Evolutionary conservation across 1,140 invertebrate species (phyloP).

Genomic region (Protaetia brevitarsis): DNA sequence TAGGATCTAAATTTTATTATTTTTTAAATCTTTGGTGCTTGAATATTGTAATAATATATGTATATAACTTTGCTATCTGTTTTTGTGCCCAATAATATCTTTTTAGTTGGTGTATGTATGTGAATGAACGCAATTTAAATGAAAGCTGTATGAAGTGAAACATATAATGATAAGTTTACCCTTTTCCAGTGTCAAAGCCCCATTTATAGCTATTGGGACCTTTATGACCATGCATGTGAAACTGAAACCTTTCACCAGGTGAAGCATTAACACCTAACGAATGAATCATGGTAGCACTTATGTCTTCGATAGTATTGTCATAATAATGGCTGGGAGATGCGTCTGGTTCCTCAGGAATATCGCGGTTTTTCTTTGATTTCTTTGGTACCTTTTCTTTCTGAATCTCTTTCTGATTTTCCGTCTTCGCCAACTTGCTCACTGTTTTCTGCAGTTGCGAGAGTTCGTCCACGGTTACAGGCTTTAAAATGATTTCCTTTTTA

Average conservation of each 20-base stretch:
- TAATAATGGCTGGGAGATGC: slow-evolving; percentile 3
- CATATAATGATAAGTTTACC: slow-evolving; percentile 55
- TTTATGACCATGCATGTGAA: slow-evolving; percentile 66
- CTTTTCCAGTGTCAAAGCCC: slow-evolving; percentile 82
- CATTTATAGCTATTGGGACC: slow-evolving; percentile 83
- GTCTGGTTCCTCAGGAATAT: slow-evolving; percentile 19
- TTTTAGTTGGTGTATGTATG: too few species aligned
- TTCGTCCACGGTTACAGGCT: slow-evolving; percentile 36
- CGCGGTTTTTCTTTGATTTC: slow-evolving; percentile 18
- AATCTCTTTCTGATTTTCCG: slow-evolving; percentile 41
- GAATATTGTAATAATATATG: slow-evolving; percentile 23
- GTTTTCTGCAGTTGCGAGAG: slow-evolving; percentile 38
- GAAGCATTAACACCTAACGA: slow-evolving; percentile 15
- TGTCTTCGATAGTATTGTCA: slow-evolving; percentile 3
- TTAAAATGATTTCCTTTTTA: slow-evolving; percentile 36
- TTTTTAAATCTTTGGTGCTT: too few species aligned
- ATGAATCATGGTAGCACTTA: background rate
- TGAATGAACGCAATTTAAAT: slow-evolving; percentile 1
- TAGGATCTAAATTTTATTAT: too few species aligned
- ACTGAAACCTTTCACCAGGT: slow-evolving; percentile 47
- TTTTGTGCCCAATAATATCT: too few species aligned
- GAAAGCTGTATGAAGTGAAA: slow-evolving; percentile 6
- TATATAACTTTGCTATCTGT: background rate
- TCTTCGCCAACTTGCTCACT: slow-evolving; percentile 39
- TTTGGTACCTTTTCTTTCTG: slow-evolving; percentile 32